These are phyloP conservation scores for Gandaritis pyraliata DNA, from an alignment of 2,888 invertebrate species.

Conservation along the genomic window DNA sequence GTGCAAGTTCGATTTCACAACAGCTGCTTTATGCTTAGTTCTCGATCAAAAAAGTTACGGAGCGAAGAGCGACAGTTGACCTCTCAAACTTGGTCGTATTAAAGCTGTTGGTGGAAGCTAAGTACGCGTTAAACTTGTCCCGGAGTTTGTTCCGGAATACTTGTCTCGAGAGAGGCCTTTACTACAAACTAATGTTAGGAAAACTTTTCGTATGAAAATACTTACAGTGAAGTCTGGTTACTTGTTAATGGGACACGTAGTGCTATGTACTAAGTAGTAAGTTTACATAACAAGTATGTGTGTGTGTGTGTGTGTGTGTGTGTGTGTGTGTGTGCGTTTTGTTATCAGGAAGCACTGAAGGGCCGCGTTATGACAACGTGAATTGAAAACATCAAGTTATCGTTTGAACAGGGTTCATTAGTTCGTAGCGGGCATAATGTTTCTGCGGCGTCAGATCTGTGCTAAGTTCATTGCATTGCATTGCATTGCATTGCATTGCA, in stretches of 20 bases:
- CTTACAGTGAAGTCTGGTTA: too few species aligned
- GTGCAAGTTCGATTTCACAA: too few species aligned
- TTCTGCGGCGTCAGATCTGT: too few species aligned
- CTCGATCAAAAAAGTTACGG: neutral
- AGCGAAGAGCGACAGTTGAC: neutral
- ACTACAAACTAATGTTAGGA: neutral
- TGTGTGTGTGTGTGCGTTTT: neutral
- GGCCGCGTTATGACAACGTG: neutral
- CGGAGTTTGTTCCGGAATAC: neutral
- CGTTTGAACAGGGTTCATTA: slow-evolving; percentile 10
- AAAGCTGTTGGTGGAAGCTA: neutral
- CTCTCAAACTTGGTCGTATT: neutral
- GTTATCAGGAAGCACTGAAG: slow-evolving; percentile 1
- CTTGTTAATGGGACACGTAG: too few species aligned
- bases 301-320: neutral
- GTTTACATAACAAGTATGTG: too few species aligned
- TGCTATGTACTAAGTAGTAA: too few species aligned
- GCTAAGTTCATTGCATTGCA: too few species aligned
- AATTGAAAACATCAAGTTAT: slow-evolving; percentile 15
- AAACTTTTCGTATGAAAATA: neutral
- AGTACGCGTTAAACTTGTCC: neutral
- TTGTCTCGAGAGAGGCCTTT: neutral
- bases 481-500: too few species aligned
- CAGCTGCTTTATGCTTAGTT: too few species aligned
- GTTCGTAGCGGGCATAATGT: neutral